Base-by-base conservation (phyloP, 1,140 invertebrate species). In the Doryteuthis pealeii region DNA sequence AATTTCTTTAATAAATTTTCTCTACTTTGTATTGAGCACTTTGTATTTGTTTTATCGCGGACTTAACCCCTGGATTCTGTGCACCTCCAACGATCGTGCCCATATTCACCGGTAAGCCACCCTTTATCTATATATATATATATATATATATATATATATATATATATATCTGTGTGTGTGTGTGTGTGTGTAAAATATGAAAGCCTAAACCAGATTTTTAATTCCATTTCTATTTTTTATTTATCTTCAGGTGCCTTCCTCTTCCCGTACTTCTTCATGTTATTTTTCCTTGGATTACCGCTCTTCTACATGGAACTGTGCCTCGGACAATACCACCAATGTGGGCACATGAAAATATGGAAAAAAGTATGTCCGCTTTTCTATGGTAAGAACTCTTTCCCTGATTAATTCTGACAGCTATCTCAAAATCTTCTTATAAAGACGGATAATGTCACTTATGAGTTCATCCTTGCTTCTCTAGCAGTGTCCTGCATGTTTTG, bases 231-330 rank as follows among this genome's bases (percentile, higher is more conserved):
- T 71, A 3, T 49, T 32, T 5, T 2, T 62, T 30, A 28, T 30
- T 72, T 72, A 30, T 72, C 66, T 97, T 75, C 72, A 87, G 89
- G 90, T 30, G 90, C 90, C 30, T 91, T 90, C 79, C 79, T 89
- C 28, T 86, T 90, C 33, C 90, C 90, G 4, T 91, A 91, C 79
- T 72, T 90, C 18, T 77, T 90, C 30, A 89, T 91, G 62, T 86
- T 91, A 70, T 82, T 90, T 18, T 82, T 90, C 6, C 86, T 91
- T 74, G 90, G 90, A 12, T 85, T 88, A 58, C 89, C 89, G 1
- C 78, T 88, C 45, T 90, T 90, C 77, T 88, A 85, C 73, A 71
- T 90, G 76, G 88, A 90, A 74, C 69, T 88, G 8, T 79, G 83
- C 71, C 74, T 88, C 22, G 87, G 87, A 6, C 87, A 88, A 76